Conservation (phyloP, 2,888 invertebrate genomes). For the Scaptomyza reducta region DNA sequence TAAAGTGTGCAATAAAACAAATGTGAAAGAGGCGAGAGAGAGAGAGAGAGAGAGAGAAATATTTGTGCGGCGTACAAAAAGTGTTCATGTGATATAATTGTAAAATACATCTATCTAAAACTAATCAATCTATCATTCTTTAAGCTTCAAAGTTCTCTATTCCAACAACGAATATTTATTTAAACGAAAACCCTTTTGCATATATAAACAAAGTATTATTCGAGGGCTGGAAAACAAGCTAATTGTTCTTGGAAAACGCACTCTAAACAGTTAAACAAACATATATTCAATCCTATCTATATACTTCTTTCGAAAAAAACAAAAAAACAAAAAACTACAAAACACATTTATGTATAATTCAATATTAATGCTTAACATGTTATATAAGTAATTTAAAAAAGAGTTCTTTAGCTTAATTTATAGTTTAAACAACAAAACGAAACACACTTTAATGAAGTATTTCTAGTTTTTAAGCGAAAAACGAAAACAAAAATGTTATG, state of each 20-base stretch:
- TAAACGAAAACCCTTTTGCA: not conserved
- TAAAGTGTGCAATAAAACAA: slow-evolving; percentile 65
- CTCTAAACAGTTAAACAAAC: slow-evolving; percentile 1
- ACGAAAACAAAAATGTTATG: slow-evolving; percentile 54
- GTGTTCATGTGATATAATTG: slow-evolving; percentile 81
- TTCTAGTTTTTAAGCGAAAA: slow-evolving; percentile 70
- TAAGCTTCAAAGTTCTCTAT: slow-evolving; percentile 44
- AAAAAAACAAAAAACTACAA: slow-evolving; percentile 3
- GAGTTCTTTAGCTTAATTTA: slow-evolving; percentile 64
- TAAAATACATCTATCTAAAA: slow-evolving; percentile 53
- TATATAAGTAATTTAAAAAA: slow-evolving; percentile 69
- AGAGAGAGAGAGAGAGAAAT: not conserved
- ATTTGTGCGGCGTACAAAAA: slow-evolving; percentile 62
- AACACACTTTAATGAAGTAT: slow-evolving; percentile 65
- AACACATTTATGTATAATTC: slow-evolving; percentile 28
- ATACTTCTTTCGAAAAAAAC: not conserved
- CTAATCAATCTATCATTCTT: slow-evolving; percentile 1
- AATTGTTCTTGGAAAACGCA: not conserved
- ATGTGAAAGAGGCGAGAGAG: slow-evolving; percentile 2
- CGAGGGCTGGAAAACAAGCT: not conserved
- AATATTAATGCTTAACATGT: slow-evolving; percentile 47
- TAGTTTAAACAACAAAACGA: slow-evolving; percentile 49
- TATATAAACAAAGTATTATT: slow-evolving; percentile 33
- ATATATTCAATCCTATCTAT: slow-evolving; percentile 23
- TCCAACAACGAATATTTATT: slow-evolving; percentile 23